Percentiles rank a stretch among this genome's conserved stretches.
phyloP scores from a whole-genome alignment of 1,140 invertebrate species.

The Macrostomum lignano region DNA sequence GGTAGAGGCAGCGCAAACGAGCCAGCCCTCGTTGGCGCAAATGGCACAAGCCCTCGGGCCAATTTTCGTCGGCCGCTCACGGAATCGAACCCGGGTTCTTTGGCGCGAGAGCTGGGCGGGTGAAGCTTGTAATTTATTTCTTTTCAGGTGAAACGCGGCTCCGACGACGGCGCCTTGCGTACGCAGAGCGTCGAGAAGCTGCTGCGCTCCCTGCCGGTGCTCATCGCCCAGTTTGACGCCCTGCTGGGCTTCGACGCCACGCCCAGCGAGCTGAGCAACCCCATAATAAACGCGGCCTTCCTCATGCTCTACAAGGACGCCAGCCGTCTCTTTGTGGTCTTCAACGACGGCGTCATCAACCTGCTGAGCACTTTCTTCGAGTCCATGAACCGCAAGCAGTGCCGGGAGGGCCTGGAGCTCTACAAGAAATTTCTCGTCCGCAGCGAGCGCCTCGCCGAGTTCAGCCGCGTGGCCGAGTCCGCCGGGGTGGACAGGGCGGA shows the following conservation, averaged over 20 bases:
- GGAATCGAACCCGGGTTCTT: too few species aligned
- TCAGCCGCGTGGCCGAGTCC: slow-evolving; percentile 67
- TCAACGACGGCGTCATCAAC: slow-evolving; percentile 98
- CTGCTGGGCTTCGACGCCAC: slow-evolving; percentile 83
- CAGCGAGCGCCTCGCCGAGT: slow-evolving; percentile 93
- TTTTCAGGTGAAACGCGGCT: too few species aligned
- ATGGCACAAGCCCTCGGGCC: too few species aligned
- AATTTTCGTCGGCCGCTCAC: too few species aligned
- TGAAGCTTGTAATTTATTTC: too few species aligned
- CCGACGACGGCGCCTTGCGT: too few species aligned
- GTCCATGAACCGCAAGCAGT: slow-evolving; percentile 93
- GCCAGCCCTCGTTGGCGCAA: too few species aligned
- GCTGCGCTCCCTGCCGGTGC: slow-evolving; percentile 70
- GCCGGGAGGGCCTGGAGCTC: slow-evolving; percentile 76
- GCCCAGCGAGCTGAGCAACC: slow-evolving; percentile 78
- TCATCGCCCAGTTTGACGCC: slow-evolving; percentile 75
- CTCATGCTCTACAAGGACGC: slow-evolving; percentile 92
- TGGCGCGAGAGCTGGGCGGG: too few species aligned
- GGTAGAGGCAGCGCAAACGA: too few species aligned
- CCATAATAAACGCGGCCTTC: slow-evolving; percentile 90
- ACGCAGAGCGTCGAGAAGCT: too few species aligned
- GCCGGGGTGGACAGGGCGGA: neutral
- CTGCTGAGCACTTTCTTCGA: slow-evolving; percentile 39
- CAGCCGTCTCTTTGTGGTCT: slow-evolving; percentile 90
- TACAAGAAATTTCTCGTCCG: slow-evolving; percentile 95